Evolutionary conservation across 2,797 vertebrate species (phyloP).

Genomic region (Lemur catta): DNA sequence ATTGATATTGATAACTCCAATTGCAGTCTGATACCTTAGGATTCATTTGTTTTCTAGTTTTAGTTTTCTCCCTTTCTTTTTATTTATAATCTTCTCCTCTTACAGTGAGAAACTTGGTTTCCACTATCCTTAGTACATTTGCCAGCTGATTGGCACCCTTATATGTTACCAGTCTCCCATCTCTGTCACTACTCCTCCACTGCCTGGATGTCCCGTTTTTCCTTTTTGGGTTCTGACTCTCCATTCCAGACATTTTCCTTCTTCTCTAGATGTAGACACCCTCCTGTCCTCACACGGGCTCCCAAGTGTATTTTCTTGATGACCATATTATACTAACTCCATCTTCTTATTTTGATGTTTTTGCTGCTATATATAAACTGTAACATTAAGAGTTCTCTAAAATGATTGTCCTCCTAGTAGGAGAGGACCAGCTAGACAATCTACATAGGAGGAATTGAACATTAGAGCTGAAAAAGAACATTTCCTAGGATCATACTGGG

Average conservation of each 20-base stretch:
- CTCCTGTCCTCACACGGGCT: neutral
- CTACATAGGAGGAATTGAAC: neutral
- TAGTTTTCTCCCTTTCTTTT: neutral
- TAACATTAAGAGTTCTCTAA: neutral
- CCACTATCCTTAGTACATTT: neutral
- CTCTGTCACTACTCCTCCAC: neutral
- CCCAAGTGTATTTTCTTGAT: conserved; percentile 8
- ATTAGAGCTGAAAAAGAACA: neutral
- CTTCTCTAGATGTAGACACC: neutral
- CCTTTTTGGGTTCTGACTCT: neutral
- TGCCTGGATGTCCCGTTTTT: neutral
- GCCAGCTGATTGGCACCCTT: neutral
- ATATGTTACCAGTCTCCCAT: neutral
- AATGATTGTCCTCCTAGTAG: neutral
- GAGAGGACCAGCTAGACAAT: conserved; percentile 16
- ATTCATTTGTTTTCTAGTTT: neutral
- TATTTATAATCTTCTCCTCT: neutral
- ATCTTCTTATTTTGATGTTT: neutral
- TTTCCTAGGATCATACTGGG: neutral
- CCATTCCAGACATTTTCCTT: neutral
- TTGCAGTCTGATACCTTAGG: neutral
- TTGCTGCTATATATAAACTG: neutral
- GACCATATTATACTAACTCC: neutral
- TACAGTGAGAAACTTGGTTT: neutral
- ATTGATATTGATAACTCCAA: neutral